Evolutionary conservation across 2,888 invertebrate genomes (phyloP), one percentile per base, ranked within the genome.

Genomic region (Cristatella mucedo): DNA sequence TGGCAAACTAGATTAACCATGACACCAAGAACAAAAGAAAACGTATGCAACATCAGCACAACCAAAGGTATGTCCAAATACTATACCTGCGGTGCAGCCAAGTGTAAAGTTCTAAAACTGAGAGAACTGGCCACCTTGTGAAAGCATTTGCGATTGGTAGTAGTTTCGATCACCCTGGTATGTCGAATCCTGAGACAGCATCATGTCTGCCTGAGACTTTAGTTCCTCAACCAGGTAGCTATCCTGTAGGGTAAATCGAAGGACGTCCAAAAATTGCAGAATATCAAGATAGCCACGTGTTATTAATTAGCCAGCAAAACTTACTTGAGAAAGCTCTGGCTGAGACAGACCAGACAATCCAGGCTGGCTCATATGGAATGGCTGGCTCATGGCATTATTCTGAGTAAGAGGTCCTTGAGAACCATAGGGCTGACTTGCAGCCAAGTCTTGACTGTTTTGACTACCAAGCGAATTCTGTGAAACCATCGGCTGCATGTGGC

Each of bases 161-260:
- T 54, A 62, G 49, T 60, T 61, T 42, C 71, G 59, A 53, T 71
- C 72, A 31, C 72, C 81, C 68, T 82, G 81, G 69, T 81, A 82
- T 50, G 78, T 78, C 33, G 82, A 82, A 68, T 85, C 89, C 71
- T 91, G 91, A 37, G 89, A 91, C 55, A 91, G 72, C 56, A 91
- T 74, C 41, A 84, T 86, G 66, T 91, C 91, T 72, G 86, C 83
- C 71, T 91, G 89, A 38, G 87, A 87, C 59, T 82, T 82, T 66
- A 81, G 81, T 66, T 84, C 84, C 26, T 75, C 75, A 39, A 78
- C 76, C 66, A 81, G 76, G 61, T 79, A 77, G 44, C 81, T 81
- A 67, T 85, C 84, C 71, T 83, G 78, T 51, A n/a, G n/a, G n/a
- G n/a, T n/a, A n/a, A n/a, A n/a, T 11, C 9, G 26, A 26, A 11